These are phyloP conservation scores for Gorsachius goisagi DNA, from an alignment of 2,113 vertebrate genomes.

Conservation along the genomic window DNA sequence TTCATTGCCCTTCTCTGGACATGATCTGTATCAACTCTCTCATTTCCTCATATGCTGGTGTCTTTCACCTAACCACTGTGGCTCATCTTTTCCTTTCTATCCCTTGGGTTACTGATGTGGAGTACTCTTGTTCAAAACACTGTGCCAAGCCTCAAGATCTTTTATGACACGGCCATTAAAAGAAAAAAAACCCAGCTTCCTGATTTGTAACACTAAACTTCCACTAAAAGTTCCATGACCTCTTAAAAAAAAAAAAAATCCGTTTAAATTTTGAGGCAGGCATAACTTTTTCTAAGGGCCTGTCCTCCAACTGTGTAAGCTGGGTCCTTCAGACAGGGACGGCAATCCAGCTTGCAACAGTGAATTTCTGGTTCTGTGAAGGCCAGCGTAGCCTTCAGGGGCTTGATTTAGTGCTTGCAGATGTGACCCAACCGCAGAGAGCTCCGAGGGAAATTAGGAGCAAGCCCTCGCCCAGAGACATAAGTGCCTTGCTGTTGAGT, in stretches of 20 bases:
- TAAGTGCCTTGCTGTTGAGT: rapidly evolving
- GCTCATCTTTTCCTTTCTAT: neutral
- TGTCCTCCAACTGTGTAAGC: neutral
- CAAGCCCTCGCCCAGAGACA: neutral
- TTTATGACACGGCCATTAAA: neutral
- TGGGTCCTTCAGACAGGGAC: neutral
- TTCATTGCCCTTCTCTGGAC: no score
- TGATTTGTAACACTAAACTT: neutral
- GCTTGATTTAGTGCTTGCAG: neutral
- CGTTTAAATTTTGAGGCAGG: neutral
- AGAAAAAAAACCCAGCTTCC: neutral
- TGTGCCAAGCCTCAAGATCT: neutral
- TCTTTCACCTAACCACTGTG: neutral
- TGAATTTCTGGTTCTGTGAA: neutral
- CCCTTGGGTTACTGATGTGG: neutral
- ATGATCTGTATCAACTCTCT: rapidly evolving
- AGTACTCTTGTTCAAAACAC: neutral
- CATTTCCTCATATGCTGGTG: neutral
- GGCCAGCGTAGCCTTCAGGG: neutral
- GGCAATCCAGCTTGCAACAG: neutral
- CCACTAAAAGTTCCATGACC: neutral
- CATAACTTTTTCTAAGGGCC: neutral
- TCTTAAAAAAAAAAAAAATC: neutral
- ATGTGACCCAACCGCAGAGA: neutral
- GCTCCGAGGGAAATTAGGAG: neutral